Base-by-base conservation (phyloP, 2,113 vertebrate genomes). In the Bubo scandiacus region DNA sequence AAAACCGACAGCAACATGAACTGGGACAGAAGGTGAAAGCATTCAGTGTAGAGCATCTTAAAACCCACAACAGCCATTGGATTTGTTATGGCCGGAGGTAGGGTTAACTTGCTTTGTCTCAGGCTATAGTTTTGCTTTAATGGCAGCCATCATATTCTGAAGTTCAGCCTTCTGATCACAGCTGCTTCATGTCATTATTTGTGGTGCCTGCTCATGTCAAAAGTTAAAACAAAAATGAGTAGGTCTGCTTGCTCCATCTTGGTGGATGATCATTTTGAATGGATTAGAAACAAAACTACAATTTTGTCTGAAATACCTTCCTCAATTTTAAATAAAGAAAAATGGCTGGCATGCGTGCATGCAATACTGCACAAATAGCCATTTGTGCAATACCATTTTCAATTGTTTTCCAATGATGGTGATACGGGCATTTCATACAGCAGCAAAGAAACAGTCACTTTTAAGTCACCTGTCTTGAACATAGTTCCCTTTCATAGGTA, bases 311-410 rank as follows among this genome's bases (percentile, higher is more conserved):
- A 90, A 92, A 83, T 22, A 71, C 15, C 22, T 72, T 87, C 45
- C 67, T 83, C 51, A 67, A 12, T 23, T 72, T 77, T n/a, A 84
- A 63, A 66, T 15, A 74, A 55, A 77, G 40, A 81, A 52, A 57
- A 22, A 43, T 4, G 6, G 4, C 45, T 74, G 19, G 55, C 17
- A 9, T 0, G 3, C 1, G 1, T 23, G 59, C 55, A 25, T 26
- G 29, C 57, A 45, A 45, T 45, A 45, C 43, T 45, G 43, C 45
- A 47, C 45, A 45, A 34, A 23, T 4, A 57, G 34, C 30, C 40
- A 57, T 57, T 54, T 32, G 15, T 25, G 42, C 62, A 77, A 29
- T 8, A 45, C 8, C 14, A 23, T 58, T 81, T 85, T 25, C 54
- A 57, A 27, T 1, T 59, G 36, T 13, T 83, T 75, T 57, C 34